phyloP scores from a whole-genome alignment of 1,140 invertebrate genomes.

The Apis cerana region DNA sequence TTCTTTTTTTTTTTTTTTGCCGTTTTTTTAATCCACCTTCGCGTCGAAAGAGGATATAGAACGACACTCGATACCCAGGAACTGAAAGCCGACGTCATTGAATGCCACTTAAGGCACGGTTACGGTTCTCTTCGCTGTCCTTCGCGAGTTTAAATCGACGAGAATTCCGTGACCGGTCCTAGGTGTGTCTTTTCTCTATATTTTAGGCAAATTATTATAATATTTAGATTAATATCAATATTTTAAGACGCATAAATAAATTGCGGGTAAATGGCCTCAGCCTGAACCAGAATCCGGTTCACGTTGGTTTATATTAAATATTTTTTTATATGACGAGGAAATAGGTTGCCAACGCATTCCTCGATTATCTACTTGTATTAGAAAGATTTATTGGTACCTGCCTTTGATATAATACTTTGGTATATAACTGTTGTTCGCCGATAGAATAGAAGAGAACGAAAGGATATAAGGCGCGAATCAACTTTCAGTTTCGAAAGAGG shows the following conservation, averaged over 20 bases:
- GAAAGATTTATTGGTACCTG: not conserved
- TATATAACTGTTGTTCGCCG: not conserved
- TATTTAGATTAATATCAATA: too few relatives aligned
- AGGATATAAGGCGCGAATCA: not conserved
- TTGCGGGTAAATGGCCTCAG: not conserved
- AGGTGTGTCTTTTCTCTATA: not conserved
- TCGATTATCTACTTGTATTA: not conserved
- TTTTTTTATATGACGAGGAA: not conserved
- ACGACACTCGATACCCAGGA: not conserved
- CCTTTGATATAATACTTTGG: not conserved
- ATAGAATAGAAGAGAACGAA: not conserved
- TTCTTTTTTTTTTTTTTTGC: not conserved
- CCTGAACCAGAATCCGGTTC: conserved; percentile 4
- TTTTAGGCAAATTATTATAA: conserved; percentile 4
- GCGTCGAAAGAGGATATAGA: not conserved
- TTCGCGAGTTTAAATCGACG: conserved; percentile 19
- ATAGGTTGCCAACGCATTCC: not conserved
- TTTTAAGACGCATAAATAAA: not conserved
- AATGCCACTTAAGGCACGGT: conserved; percentile 25
- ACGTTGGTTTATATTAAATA: not conserved
- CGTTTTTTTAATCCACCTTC: not conserved
- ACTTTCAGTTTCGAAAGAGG: conserved; percentile 27
- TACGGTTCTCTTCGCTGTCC: conserved; percentile 27
- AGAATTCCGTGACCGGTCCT: conserved; percentile 30
- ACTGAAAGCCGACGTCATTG: conserved; percentile 14